Base-by-base conservation (phyloP, 1,140 invertebrate species). In the Venustaconcha ellipsiformis region DNA sequence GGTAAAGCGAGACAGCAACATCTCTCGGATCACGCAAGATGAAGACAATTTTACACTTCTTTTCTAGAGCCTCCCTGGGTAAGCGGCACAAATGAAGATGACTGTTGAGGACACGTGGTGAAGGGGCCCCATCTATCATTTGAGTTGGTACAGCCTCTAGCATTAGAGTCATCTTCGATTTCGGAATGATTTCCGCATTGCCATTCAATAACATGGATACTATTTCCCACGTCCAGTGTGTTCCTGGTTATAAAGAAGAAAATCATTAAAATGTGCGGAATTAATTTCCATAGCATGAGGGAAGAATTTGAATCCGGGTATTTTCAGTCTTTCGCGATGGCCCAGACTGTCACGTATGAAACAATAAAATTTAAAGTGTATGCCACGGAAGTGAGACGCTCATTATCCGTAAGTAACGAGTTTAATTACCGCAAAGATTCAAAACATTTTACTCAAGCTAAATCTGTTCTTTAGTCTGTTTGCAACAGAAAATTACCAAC, bases 161-260 rank as follows among this genome's bases (percentile, higher is more conserved):
- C 73, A 80, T 78, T 6, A 20, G 18, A 4, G 30, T 26, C 26
- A 74, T 72, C 56, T 79, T 79, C 13, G 69, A 63, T 18, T 48
- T 62, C 23, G 15, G 17, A 8, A 59, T 59, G 14, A 76, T 57
- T 37, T 80, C 73, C 14, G 73, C 62, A 1, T 69, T 76, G 15
- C 76, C 76, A 26, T 59, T 55, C 14, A 72, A 72, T 3, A 83
- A 70, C 73, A 81, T 78, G 18, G 67, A 23, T 2, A 78, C 62
- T 14, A 81, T 78, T 58, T 83, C 82, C 67, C 67, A 81, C 26
- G 72, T 74, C 82, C 80, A 81, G 62, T 83, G 79, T n/a, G 79
- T 77, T 14, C 81, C 81, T 83, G 63, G 37, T 48, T 48, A 48
- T 48, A 48, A 48, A 48, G 1, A 48, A 37, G 8, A 6, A 11